These are phyloP conservation scores for Ptiloglossa arizonensis DNA, from an alignment of 1,140 invertebrate genomes.

Conservation along the genomic window DNA sequence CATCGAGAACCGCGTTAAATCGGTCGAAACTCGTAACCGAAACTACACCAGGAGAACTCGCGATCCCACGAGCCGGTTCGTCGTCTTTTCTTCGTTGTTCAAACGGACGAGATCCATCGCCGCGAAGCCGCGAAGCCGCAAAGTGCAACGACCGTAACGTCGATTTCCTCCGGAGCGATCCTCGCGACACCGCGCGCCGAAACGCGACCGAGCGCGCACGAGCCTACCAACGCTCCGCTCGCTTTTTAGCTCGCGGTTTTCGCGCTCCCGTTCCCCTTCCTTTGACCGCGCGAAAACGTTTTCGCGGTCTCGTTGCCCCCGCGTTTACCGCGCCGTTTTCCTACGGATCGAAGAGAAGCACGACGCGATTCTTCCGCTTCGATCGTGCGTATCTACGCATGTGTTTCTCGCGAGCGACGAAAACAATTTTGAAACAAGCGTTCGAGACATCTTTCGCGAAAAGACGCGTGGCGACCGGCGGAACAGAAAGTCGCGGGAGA, in stretches of 20 bases:
- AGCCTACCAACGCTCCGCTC: conserved; percentile 41
- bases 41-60: background rate
- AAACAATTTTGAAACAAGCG: too few species aligned
- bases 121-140: conserved; percentile 16
- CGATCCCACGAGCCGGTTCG: background rate
- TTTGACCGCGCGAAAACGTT: conserved; percentile 13
- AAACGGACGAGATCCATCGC: conserved; percentile 11
- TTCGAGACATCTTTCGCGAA: background rate
- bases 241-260: conserved; percentile 30
- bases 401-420: too few species aligned
- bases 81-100: conserved; percentile 6
- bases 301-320: too few species aligned
- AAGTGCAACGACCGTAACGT: conserved; percentile 64
- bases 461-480: background rate
- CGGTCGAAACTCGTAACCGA: conserved; percentile 31
- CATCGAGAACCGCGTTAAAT: background rate
- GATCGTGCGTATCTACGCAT: too few species aligned
- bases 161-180: conserved; percentile 43
- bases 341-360: too few species aligned
- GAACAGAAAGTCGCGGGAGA: background rate
- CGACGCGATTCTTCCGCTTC: too few species aligned
- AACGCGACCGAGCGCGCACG: too few species aligned
- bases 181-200: too few species aligned
- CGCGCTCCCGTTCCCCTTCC: conserved; percentile 41
- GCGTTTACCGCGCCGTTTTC: too few species aligned